Conservation (phyloP, 1,140 invertebrate genomes). For the Platyscapa corneri region DNA sequence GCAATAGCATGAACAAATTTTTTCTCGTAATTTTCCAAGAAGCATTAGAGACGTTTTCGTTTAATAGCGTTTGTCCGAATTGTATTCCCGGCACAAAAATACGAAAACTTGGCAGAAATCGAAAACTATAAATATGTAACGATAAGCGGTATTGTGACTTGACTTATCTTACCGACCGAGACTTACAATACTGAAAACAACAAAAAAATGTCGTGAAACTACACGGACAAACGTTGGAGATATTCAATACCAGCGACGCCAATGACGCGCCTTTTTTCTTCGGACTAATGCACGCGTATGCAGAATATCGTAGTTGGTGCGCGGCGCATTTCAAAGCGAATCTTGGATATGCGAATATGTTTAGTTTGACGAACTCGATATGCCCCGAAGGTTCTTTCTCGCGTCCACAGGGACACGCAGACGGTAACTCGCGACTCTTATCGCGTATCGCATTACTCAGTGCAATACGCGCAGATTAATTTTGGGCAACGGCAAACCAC, state of each 20-base stretch:
- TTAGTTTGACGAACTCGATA: constrained; percentile 10
- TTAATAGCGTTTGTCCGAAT: no score
- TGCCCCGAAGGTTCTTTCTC: not conserved
- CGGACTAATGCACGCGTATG: not conserved
- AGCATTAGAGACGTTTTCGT: no score
- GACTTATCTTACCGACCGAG: no score
- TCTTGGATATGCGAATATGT: not conserved
- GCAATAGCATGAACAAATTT: no score
- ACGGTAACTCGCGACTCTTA: not conserved
- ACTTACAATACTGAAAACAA: no score
- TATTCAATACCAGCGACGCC: not conserved
- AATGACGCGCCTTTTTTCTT: not conserved
- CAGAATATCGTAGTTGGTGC: not conserved
- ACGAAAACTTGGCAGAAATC: not conserved
- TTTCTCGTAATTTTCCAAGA: no score
- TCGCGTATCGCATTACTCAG: not conserved
- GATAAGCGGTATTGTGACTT: no score
- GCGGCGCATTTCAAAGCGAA: not conserved
- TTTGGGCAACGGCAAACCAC: constrained; percentile 18
- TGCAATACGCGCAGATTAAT: constrained; percentile 1
- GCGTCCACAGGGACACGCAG: not conserved
- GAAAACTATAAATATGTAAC: not conserved
- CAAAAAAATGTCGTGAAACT: not conserved
- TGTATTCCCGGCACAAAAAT: no score
- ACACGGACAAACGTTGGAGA: not conserved